A percentile compares a stretch with the other conserved stretches of the same genome.
Conservation (phyloP, 2,113 vertebrate genomes). For the Sarotherodon lohbergeri region DNA sequence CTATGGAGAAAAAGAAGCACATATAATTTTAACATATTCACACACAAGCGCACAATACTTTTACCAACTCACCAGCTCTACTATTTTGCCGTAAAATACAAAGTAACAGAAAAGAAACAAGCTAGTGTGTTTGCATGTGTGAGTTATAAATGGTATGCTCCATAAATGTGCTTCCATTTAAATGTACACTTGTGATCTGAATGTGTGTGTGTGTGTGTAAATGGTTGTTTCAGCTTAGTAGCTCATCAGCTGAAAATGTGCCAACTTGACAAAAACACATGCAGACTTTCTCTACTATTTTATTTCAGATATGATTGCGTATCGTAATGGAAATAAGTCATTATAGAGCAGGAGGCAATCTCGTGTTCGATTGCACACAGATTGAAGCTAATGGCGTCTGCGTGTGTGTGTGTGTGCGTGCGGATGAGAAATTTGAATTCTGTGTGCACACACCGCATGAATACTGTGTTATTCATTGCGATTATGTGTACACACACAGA, state of each 20-base stretch:
- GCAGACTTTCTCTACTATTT: constrained; percentile 25
- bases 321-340: constrained; percentile 31
- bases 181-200: background rate
- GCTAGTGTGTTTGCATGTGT: background rate
- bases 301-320: constrained; percentile 23
- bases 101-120: background rate
- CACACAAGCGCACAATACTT: background rate
- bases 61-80: background rate
- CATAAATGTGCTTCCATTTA: background rate
- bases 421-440: background rate
- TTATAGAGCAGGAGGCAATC: constrained; percentile 33
- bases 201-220: background rate
- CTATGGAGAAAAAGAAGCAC: background rate
- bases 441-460: background rate
- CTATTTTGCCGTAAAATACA: background rate
- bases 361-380: constrained; percentile 21
- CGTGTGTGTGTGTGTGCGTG: background rate
- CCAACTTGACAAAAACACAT: constrained; percentile 31
- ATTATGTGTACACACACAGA: background rate
- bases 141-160: background rate
- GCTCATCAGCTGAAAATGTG: constrained; percentile 32
- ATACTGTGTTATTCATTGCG: background rate
- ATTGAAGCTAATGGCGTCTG: background rate
- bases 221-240: background rate
- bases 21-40: background rate